phyloP scores from a whole-genome alignment of 2,888 invertebrate species.

The Tigriopus californicus region DNA sequence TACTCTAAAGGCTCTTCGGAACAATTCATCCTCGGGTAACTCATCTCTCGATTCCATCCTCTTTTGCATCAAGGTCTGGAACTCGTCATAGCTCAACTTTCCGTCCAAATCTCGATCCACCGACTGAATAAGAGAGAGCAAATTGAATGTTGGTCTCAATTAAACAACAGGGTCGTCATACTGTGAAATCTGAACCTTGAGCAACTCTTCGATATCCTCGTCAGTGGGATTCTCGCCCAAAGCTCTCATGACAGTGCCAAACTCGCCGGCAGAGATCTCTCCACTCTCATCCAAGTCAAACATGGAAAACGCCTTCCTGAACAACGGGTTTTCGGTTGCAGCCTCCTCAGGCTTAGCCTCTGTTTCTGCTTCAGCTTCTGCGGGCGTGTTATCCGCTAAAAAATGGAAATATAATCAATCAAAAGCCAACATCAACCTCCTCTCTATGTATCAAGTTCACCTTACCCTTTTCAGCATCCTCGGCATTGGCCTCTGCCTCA shows the following conservation, averaged over 20 bases:
- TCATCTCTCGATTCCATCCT: neutral
- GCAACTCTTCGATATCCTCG: neutral
- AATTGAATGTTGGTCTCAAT: too few species aligned
- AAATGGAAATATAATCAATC: neutral
- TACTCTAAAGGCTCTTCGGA: neutral
- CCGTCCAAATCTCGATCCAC: neutral
- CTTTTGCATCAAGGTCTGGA: neutral
- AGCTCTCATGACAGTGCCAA: neutral
- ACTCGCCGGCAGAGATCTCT: neutral
- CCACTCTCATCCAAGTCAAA: constrained; percentile 2
- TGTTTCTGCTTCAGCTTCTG: neutral
- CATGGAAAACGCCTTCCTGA: neutral
- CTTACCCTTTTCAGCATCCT: neutral
- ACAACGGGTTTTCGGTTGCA: neutral
- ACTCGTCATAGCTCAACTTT: neutral
- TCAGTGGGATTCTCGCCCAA: neutral
- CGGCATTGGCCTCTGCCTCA: neutral
- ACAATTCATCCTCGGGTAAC: neutral
- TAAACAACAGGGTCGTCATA: too few species aligned
- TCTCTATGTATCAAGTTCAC: too few species aligned
- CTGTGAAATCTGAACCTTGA: too few species aligned
- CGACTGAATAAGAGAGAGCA: neutral
- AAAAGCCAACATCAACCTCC: too few species aligned
- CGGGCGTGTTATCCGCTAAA: neutral
- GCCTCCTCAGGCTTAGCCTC: neutral